Evolutionary conservation across 2,797 vertebrate genomes (phyloP), one percentile per base, ranked within the genome.

Genomic region (Myotis vivesi): DNA sequence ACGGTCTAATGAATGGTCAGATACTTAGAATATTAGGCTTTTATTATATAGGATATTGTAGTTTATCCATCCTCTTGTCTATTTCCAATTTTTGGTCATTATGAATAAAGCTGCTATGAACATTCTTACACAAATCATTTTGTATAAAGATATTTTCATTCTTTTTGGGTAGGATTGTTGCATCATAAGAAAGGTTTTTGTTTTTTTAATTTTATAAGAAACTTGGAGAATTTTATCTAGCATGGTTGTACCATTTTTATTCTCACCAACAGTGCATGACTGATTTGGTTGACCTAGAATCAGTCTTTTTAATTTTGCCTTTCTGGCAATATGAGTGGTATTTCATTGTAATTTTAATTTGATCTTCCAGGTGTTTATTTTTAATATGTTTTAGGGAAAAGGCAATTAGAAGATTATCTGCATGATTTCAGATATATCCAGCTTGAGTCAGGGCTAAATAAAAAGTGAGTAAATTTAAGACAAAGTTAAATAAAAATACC

Each of bases 181-280:
- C 46, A 17, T 83, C 36, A 89, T 62, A 81, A 20, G 55, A 59
- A 33, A 84, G 53, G 49, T 10, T 28, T 11, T 57, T 59, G 7
- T 73, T 2, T 73, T 95, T 86, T 85, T 73, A 12, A 28, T 77
- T 93, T 89, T 55, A 57, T 25, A 85, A 93, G 59, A 77, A 71
- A 87, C 22, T 11, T 28, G 30, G 6, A 46, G n/a, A 46, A 30
- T 51, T 85, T 85, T 86, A 86, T 17, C 57, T 72, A 30, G 44
- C 53, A 7, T 33, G 16, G 6, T n/a, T 53, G 33, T 55, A n/a
- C 33, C 51, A 64, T 77, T 87, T 87, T 81, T 59, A 83, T 64
- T 79, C 38, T 66, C 8, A 23, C 3, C 76, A 83, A 36, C 6
- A 81, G 91, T 5, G 2, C 28, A 22, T 46, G 20, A 66, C 25